Percentiles rank a stretch among this genome's conserved stretches.
phyloP scores from a whole-genome alignment of 2,888 invertebrate species.

The Eupithecia exiguata region DNA sequence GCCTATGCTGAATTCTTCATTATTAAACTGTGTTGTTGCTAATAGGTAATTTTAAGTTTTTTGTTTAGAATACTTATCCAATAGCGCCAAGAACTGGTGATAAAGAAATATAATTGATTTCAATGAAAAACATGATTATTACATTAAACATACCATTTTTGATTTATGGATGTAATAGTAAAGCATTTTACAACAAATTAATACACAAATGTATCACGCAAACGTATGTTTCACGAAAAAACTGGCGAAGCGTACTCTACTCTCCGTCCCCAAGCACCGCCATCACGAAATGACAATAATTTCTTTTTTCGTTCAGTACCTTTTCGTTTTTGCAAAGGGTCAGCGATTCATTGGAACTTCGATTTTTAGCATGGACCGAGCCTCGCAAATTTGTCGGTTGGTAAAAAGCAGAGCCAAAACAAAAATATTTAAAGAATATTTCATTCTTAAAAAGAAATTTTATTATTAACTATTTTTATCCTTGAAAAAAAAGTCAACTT shows the following conservation, averaged over 20 bases:
- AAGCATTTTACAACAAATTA: constrained; percentile 48
- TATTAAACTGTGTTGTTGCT: constrained; percentile 59
- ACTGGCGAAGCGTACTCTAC: constrained; percentile 63
- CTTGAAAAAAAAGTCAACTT: no score
- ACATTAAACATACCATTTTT: constrained; percentile 46
- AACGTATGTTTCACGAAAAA: constrained; percentile 67
- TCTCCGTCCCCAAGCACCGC: constrained; percentile 73
- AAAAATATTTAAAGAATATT: not conserved
- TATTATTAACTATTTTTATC: not conserved
- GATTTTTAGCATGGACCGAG: not conserved
- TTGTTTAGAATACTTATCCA: constrained; percentile 59
- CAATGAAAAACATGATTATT: constrained; percentile 55
- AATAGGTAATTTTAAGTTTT: constrained; percentile 59
- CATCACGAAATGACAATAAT: constrained; percentile 71
- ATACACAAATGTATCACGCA: constrained; percentile 60
- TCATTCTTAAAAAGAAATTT: no score
- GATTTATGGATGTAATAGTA: constrained; percentile 36
- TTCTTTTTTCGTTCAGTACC: constrained; percentile 25
- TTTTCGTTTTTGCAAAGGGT: not conserved
- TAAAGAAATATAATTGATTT: constrained; percentile 52
- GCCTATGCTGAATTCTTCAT: constrained; percentile 31
- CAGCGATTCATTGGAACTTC: not conserved
- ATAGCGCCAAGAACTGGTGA: constrained; percentile 69
- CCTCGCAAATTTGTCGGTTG: not conserved
- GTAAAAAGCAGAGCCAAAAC: not conserved